These are phyloP conservation scores for Tyrannus savana DNA, from an alignment of 2,113 vertebrate genomes.

Conservation along the genomic window DNA sequence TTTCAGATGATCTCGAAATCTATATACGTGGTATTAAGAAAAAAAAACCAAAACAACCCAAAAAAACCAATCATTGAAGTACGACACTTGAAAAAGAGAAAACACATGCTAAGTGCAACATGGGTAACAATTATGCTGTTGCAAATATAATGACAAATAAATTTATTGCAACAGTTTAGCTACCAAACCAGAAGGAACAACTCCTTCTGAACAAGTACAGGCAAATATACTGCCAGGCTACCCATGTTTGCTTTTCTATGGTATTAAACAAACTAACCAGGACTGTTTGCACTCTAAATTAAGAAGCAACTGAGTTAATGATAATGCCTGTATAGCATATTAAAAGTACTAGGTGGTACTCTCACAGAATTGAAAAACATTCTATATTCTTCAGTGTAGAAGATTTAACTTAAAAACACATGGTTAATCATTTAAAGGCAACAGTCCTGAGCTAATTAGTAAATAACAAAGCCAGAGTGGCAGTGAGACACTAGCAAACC, in stretches of 20 bases:
- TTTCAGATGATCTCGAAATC: neutral
- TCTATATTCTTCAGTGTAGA: conserved; percentile 34
- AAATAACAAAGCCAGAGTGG: conserved; percentile 39
- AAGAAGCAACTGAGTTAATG: conserved; percentile 38
- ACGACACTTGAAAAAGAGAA: neutral
- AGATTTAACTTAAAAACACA: conserved; percentile 42
- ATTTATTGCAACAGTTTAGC: neutral
- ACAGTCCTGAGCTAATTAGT: conserved; percentile 14
- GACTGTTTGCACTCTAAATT: neutral
- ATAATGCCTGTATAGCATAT: conserved; percentile 10
- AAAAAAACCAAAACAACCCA: too few relatives aligned
- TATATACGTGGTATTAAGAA: neutral
- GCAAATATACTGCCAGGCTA: neutral
- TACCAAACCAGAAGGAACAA: neutral
- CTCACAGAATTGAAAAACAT: conserved; percentile 33
- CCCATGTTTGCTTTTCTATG: neutral
- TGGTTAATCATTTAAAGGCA: conserved; percentile 31
- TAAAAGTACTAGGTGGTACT: neutral
- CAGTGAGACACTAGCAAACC: conserved; percentile 13
- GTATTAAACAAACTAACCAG: neutral
- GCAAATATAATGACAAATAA: neutral
- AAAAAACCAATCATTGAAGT: neutral
- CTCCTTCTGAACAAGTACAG: neutral
- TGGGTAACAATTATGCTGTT: neutral
- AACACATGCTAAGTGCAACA: neutral